These are phyloP conservation scores for Motacilla tschutschensis DNA, from an alignment of 2,113 vertebrate species.

Conservation along the genomic window DNA sequence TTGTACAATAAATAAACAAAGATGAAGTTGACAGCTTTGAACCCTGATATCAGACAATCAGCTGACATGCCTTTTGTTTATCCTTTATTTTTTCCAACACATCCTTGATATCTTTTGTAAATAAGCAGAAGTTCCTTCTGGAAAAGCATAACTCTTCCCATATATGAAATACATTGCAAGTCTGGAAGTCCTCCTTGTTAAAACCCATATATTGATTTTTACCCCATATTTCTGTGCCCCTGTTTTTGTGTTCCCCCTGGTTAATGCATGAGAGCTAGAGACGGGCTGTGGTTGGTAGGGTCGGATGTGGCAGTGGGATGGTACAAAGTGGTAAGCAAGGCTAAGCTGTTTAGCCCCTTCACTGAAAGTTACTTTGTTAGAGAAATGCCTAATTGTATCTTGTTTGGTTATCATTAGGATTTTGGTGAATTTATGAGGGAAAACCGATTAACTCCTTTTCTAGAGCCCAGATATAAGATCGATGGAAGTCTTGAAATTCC, in stretches of 20 bases:
- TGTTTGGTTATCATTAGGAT: conserved; percentile 85
- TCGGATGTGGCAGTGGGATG: not conserved
- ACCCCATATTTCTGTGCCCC: not conserved
- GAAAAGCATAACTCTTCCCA: not conserved
- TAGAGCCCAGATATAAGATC: conserved; percentile 81
- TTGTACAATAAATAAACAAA: not conserved
- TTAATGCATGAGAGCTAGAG: not conserved
- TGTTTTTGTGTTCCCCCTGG: not conserved
- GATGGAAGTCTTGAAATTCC: conserved; percentile 85
- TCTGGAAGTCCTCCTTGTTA: not conserved
- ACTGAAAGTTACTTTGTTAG: conserved; percentile 37
- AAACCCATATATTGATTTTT: not conserved
- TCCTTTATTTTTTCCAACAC: not conserved
- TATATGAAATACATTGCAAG: not conserved
- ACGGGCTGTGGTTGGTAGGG: not conserved
- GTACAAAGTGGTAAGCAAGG: not conserved
- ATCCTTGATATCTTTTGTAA: not conserved
- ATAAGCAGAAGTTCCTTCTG: not conserved
- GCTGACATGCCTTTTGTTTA: not conserved
- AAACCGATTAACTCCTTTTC: conserved; percentile 92
- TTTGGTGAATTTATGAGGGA: conserved; percentile 99
- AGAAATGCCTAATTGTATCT: conserved; percentile 74
- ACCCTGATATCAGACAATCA: not conserved
- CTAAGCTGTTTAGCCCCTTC: conserved; percentile 40
- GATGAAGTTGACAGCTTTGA: not conserved